Percentiles rank a stretch among this genome's conserved stretches.
Conservation (phyloP, 2,113 vertebrate species). For the Desmodus rotundus region DNA sequence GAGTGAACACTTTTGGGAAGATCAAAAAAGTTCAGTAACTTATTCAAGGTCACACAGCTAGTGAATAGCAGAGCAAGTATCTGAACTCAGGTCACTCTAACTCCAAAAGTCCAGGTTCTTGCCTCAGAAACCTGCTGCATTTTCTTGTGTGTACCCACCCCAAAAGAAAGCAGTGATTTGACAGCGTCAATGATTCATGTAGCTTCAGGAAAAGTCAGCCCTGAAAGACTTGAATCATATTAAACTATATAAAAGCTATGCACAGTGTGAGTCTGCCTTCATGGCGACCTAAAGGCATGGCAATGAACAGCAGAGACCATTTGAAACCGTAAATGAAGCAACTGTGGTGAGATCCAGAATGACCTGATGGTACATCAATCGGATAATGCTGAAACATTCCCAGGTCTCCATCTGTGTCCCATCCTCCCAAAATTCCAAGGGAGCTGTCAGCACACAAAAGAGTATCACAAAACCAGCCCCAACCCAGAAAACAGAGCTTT, state of each 20-base stretch:
- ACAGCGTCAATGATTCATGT: neutral
- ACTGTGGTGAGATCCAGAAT: neutral
- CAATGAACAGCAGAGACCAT: neutral
- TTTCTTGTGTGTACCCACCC: neutral
- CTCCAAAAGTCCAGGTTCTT: constrained; percentile 13
- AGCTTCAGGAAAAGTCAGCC: constrained; percentile 2
- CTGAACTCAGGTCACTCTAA: neutral
- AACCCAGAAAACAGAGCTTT: neutral
- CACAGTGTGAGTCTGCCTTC: neutral
- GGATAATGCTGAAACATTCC: neutral
- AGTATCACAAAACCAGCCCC: neutral
- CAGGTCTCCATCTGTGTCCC: neutral
- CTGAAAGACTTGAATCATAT: neutral
- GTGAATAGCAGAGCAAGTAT: neutral
- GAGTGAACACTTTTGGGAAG: neutral
- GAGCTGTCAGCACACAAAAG: neutral
- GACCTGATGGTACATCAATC: neutral
- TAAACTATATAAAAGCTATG: constrained; percentile 28
- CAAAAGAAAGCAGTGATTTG: constrained; percentile 16
- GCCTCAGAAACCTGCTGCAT: neutral
- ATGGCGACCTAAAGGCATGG: neutral
- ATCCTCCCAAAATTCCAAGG: neutral
- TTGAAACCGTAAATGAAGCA: constrained; percentile 8
- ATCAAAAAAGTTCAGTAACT: constrained; percentile 29
- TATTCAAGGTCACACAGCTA: neutral